Evolutionary conservation across 2,888 invertebrate genomes (phyloP), one percentile per base, ranked within the genome.

Genomic region (Pocota personata): DNA sequence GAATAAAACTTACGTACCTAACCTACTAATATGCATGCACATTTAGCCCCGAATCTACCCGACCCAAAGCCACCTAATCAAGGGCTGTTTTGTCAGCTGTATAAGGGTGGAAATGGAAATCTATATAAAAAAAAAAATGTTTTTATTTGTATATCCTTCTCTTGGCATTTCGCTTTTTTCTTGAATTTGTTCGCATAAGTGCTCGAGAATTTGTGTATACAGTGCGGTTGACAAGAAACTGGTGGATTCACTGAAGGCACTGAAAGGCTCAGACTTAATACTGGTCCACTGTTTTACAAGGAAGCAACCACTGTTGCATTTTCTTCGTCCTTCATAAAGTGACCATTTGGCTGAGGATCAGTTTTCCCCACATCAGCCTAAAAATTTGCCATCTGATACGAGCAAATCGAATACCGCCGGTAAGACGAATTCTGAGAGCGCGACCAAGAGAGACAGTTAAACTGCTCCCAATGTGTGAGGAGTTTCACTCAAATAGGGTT

Each of bases 11-110:
- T 64, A 52, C 40, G 50, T 8, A 8, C 12, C 7, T 1, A 7
- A 32, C 32, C 35, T 64, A 60, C 52, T 69, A 30, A 66, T 79
- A 46, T 84, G 62, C 40, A 73, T 79, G 43, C 57, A 55, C 40
- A 69, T 48, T 60, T 55, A 67, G 35, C 50, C 43, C 35, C 30
- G 30, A 14, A 32, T 5, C 46, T 16, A 16, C 72, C 48, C 64
- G n/a, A n/a, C 58, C 64, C 43, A 55, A 43, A 21, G 4, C n/a
- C n/a, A 37, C 3, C 37, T 37, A n/a, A n/a, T n/a, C 72, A 57
- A 48, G 72, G 50, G 50, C 46, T 40, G 40, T 64, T 62, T 52
- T 62, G 35, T n/a, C 72, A 37, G 19, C n/a, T 67, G 73, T 48
- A 30, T 14, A 30, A 10, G 10, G 10, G 30, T 67, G 35, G 40